A percentile compares a stretch with the other conserved stretches of the same genome.
Evolutionary conservation across 1,140 invertebrate genomes (phyloP).

Genomic region (Cydia strobilella): DNA sequence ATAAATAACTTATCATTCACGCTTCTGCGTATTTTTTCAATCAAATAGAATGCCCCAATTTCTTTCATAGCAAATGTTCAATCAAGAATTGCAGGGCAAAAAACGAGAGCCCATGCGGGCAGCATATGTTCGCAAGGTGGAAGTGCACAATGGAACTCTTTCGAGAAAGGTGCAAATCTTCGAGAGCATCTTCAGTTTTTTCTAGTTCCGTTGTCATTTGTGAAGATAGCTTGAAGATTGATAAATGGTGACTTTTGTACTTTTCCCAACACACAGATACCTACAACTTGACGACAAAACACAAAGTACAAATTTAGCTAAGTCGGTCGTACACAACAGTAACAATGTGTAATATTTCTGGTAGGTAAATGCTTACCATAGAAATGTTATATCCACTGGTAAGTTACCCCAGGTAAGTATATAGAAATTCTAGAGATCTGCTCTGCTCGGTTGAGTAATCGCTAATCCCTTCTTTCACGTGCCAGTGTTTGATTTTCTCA

Average conservation of each 20-base stretch:
- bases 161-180: constrained; percentile 24
- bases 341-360: too few relatives aligned
- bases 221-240: background rate
- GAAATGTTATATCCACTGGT: too few relatives aligned
- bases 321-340: too few relatives aligned
- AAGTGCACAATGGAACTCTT: constrained; percentile 21
- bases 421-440: too few relatives aligned
- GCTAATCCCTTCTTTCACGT: too few relatives aligned
- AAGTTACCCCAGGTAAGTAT: too few relatives aligned
- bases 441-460: too few relatives aligned
- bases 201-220: constrained; percentile 9
- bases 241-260: background rate
- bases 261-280: background rate
- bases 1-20: constrained; percentile 8
- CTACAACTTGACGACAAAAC: background rate
- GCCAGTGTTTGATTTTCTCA: too few relatives aligned
- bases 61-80: constrained; percentile 26
- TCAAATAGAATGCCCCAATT: constrained; percentile 12
- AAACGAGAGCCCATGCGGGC: constrained; percentile 9
- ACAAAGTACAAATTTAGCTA: too few relatives aligned
- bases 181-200: constrained; percentile 25
- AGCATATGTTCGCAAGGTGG: constrained; percentile 29
- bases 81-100: constrained; percentile 25
- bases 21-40: constrained; percentile 5
- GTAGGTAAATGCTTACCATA: too few relatives aligned